These are phyloP conservation scores for Crypturellus undulatus DNA, from an alignment of 2,113 vertebrate genomes.

Conservation along the genomic window DNA sequence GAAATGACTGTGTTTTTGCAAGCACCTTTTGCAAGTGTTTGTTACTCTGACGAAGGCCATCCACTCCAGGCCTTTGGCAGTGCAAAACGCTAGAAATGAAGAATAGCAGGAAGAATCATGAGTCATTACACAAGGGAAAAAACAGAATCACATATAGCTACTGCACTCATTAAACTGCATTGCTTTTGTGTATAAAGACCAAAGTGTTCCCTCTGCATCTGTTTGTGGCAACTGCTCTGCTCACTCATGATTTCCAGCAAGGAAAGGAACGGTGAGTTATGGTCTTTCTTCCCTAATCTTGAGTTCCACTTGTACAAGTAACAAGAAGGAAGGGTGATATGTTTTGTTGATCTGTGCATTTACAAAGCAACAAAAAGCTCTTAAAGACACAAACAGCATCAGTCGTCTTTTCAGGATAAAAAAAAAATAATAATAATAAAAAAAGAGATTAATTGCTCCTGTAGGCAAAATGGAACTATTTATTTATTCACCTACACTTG, in stretches of 20 bases:
- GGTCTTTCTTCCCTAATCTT: not conserved
- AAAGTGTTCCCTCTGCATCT: not conserved
- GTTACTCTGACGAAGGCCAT: not conserved
- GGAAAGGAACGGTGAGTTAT: not conserved
- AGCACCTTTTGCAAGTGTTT: not conserved
- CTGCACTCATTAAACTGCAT: not conserved
- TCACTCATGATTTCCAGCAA: not conserved
- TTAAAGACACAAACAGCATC: not conserved
- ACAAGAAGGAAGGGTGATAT: not conserved
- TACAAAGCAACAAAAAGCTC: not conserved
- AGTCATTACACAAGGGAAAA: not conserved
- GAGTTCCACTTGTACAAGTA: not conserved
- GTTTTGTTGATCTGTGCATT: not conserved
- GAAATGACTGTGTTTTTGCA: not conserved
- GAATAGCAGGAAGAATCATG: not conserved
- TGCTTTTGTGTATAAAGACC: not conserved
- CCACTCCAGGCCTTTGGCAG: not conserved
- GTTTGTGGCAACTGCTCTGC: not conserved
- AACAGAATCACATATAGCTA: rapidly evolving
- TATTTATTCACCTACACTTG: not conserved
- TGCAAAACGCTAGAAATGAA: not conserved
- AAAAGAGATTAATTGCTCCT: not conserved
- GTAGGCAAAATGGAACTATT: not conserved
- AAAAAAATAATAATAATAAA: not conserved
- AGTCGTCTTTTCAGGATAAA: not conserved